phyloP scores from a whole-genome alignment of 92 coral and sea anemone species.

The Phymanthus crucifer region DNA sequence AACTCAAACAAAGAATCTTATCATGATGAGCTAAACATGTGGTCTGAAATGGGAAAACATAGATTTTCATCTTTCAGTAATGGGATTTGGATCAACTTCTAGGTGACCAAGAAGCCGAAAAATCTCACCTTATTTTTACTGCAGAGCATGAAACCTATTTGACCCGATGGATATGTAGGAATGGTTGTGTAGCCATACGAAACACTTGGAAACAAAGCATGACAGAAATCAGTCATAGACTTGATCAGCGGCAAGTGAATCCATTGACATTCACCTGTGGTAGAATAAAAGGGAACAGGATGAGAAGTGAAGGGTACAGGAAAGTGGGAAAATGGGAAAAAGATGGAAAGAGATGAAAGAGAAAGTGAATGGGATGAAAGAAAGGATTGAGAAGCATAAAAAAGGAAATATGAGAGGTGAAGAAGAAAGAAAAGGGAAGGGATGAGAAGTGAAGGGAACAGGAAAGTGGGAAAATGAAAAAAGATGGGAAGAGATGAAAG shows the following conservation, averaged over 20 bases:
- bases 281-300: neutral
- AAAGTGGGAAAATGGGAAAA: no score
- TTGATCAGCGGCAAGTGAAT: conserved; percentile 76
- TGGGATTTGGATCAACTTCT: no score
- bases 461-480: no score
- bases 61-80: no score
- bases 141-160: conserved; percentile 92
- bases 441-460: neutral
- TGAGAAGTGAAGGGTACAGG: neutral
- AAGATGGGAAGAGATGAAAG: neutral
- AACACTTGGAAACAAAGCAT: conserved; percentile 70
- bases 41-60: no score
- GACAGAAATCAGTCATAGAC: conserved; percentile 76
- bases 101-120: no score
- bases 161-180: conserved; percentile 97
- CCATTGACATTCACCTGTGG: conserved; percentile 91
- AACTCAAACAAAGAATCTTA: no score
- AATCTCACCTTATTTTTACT: conserved; percentile 78
- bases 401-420: neutral
- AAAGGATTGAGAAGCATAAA: no score
- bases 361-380: no score
- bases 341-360: neutral
- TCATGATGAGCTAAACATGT: no score
- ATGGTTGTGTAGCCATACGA: conserved; percentile 84
- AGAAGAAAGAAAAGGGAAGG: neutral